Evolutionary conservation across 2,113 vertebrate genomes (phyloP), one percentile per base, ranked within the genome.

Genomic region (Hippocampus abdominalis): DNA sequence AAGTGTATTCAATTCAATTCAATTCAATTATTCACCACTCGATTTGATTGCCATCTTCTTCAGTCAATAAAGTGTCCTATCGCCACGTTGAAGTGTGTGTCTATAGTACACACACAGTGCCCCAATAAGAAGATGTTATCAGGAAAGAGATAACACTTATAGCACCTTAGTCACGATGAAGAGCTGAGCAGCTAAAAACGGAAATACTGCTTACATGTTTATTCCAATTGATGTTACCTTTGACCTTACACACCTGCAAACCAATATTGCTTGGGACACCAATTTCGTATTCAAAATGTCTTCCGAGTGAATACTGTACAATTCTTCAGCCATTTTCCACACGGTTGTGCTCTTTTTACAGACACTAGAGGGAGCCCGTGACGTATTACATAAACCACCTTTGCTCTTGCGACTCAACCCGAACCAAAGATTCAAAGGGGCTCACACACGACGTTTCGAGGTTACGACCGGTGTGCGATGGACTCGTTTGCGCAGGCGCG

Each of bases 331-430:
- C 2, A 32, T 60, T 60, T 60, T 6, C 4, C 21, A 25, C 15
- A 21, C 2, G 4, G 12, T 25, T 61, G 62, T 46, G 63, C 27
- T 75, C 9, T 9, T 63, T 46, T 69, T 4, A 36, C 2, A 2
- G 0, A 69, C 88, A 81, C 77, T 44, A 83, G 86, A 75, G 61
- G 0, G 75, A 18, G 72, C 23, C 23, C 44, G 73, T 70, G 16
- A 29, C 69, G 53, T 39, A 46, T 32, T 5, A 60, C 12, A 60
- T 16, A 6, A 6, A 18, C 57, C 15, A 32, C 57, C 32, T 16
- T 60, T 3, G 15, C 57, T 32, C 15, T 59, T 59, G 2, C 25
- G 5, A 8, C 15, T 48, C 16, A 49, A 49, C 46, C 15, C 6
- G 15, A 49, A 16, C 13, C 4, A 18, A 13, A 46, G 13, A 48